Base-by-base conservation (phyloP, 37 sponge, comb jelly and placozoan species). In the Amphimedon queenslandica region DNA sequence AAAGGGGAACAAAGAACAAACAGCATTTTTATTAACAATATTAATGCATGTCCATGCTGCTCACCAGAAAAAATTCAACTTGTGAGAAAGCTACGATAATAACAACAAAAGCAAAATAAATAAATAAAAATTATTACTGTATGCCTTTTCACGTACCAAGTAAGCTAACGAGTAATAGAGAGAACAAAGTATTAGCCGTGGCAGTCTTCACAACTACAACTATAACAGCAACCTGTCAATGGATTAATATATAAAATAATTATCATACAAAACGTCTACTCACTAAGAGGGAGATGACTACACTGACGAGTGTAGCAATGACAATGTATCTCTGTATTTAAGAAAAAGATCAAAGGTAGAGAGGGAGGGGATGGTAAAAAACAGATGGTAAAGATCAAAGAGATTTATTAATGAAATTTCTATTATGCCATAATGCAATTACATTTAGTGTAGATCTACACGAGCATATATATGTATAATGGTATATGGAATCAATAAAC, bases 41-140 rank as follows among this genome's bases (percentile, higher is more conserved):
- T n/a, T n/a, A n/a, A n/a, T n/a, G n/a, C n/a, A n/a, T n/a, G n/a
- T n/a, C n/a, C n/a, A n/a, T n/a, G n/a, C 3, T 3, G 71, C 85
- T 78, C 36, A 84, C 85, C 79, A 78, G 20, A 40, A 84, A 77
- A 25, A 58, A 37, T 30, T 53, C 27, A 1, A 84, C 60, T 66
- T 84, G 78, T 20, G 69, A 66, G 66, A 84, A 64, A 24, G 69
- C 85, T 84, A 53, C n/a, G 67, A 32, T 60, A 58, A 71, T 1
- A 66, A 40, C 16, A 23, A 37, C n/a, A 66, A 74, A 0, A 33
- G 6, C 5, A 27, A 66, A 39, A 40, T 2, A 55, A 25, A 53
- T n/a, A 71, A 40, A 71, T 36, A 24, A 40, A 69, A 55, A 53
- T 23, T 6, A 16, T n/a, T 21, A n/a, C n/a, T n/a, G n/a, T n/a